Evolutionary conservation across 2,797 vertebrate species (phyloP).

Genomic region (Setipinna tenuifilis): DNA sequence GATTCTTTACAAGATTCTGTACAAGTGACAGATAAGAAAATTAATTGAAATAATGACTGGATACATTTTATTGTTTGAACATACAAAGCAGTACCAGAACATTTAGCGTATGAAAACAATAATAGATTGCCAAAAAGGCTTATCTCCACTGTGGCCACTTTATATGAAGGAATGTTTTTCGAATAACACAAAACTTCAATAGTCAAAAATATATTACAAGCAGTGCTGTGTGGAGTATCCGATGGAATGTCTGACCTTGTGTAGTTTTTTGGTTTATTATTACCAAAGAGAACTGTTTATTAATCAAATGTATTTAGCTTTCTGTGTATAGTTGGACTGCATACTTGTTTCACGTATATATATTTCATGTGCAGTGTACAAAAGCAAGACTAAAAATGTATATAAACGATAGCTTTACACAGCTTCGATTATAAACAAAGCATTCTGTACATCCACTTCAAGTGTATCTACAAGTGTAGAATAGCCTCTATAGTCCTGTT

Average conservation of each 20-base stretch:
- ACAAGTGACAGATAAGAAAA: neutral
- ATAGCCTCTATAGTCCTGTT: neutral
- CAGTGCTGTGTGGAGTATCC: neutral
- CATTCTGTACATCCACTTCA: neutral
- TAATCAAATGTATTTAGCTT: conserved; percentile 12
- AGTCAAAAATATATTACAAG: neutral
- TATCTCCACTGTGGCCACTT: neutral
- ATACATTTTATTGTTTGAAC: neutral
- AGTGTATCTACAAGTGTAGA: neutral
- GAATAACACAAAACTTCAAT: neutral
- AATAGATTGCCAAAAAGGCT: neutral
- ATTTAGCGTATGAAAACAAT: neutral
- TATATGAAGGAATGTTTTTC: neutral
- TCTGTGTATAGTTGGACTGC: neutral
- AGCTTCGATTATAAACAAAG: neutral
- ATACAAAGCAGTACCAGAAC: neutral
- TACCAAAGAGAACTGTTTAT: neutral
- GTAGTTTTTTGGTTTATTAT: neutral
- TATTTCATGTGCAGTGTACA: neutral
- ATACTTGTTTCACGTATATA: neutral
- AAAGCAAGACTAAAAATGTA: neutral
- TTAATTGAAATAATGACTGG: neutral
- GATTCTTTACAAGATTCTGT: neutral
- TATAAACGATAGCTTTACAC: neutral
- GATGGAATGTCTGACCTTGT: neutral